Evolutionary conservation across 2,797 vertebrate genomes (phyloP), one percentile per base, ranked within the genome.

Genomic region (Etheostoma nigrum): DNA sequence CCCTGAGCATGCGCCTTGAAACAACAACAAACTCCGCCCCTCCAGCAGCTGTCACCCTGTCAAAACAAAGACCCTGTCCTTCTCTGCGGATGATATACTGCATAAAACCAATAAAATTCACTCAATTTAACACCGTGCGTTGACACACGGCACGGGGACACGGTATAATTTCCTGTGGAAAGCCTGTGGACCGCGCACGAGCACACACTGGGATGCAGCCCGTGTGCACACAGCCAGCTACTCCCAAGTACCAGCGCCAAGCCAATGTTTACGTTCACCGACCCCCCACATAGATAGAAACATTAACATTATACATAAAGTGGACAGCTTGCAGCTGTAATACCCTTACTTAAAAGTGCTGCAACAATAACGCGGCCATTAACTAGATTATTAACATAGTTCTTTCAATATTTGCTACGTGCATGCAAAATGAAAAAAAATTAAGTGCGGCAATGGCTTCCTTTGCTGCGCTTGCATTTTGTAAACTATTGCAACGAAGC

Each of bases 11-110:
- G 94, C 91, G 92, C 86, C 0, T 0, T 76, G 60, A 77, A 90
- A 93, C 87, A 85, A 93, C 92, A 94, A 93, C 94, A 94, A 91
- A 91, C 94, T 92, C 95, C 96, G 92, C 96, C 96, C 94, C 90
- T 86, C 72, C 61, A 88, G 94, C 96, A 95, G 96, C 97, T 97
- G 96, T 97, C 95, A 95, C 92, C 88, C 94, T 95, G 95, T 96
- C 96, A 97, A 96, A 97, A 97, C 96, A 97, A 97, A 96, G 96
- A 91, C 92, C 84, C 84, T 54, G 84, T 90, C 91, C 87, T 84
- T 86, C 68, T 84, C 80, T 90, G 86, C 84, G 76, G 83, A 74
- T 67, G 65, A 70, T 65, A 66, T 67, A 42, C 86, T 63, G 83
- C 83, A 87, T 11, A 88, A 84, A 89, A 71, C 62, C 60, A 51